These are phyloP conservation scores for Portevinia maculata DNA, from an alignment of 2,888 invertebrate genomes.

Conservation along the genomic window DNA sequence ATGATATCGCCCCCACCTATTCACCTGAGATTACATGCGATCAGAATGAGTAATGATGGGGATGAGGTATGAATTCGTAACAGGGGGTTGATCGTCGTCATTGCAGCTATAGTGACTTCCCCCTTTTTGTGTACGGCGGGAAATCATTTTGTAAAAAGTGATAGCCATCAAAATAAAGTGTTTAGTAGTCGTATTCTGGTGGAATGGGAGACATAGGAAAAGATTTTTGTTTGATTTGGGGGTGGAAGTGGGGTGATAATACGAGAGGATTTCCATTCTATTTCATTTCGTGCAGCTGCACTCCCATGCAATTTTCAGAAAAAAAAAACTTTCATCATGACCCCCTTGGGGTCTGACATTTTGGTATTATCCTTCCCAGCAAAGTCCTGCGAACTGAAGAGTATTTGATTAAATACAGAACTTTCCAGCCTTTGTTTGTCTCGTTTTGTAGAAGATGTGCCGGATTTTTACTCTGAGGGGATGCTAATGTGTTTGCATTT, in stretches of 20 bases:
- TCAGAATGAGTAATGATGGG: conserved; percentile 73
- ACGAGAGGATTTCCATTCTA: conserved; percentile 43
- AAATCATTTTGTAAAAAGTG: conserved; percentile 73
- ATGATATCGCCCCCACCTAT: conserved; percentile 42
- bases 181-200: conserved; percentile 56
- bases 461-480: conserved; percentile 13
- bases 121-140: conserved; percentile 52
- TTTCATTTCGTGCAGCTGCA: conserved; percentile 63
- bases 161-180: conserved; percentile 74
- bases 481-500: conserved; percentile 73
- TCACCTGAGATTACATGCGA: conserved; percentile 74
- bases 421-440: conserved; percentile 43
- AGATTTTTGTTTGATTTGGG: conserved; percentile 32
- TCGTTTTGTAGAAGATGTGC: conserved; percentile 1
- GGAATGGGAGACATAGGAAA: conserved; percentile 4
- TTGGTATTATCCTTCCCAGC: neutral
- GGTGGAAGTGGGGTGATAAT: conserved; percentile 38
- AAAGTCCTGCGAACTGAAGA: neutral
- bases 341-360: conserved; percentile 66
- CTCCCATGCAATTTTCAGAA: conserved; percentile 61
- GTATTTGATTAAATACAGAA: conserved; percentile 64
- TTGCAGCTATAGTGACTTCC: no score
- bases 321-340: conserved; percentile 42
- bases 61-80: conserved; percentile 59
- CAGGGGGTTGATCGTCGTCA: conserved; percentile 48